These are phyloP conservation scores for Allygus modestus DNA, from an alignment of 2,888 invertebrate species.

Conservation along the genomic window DNA sequence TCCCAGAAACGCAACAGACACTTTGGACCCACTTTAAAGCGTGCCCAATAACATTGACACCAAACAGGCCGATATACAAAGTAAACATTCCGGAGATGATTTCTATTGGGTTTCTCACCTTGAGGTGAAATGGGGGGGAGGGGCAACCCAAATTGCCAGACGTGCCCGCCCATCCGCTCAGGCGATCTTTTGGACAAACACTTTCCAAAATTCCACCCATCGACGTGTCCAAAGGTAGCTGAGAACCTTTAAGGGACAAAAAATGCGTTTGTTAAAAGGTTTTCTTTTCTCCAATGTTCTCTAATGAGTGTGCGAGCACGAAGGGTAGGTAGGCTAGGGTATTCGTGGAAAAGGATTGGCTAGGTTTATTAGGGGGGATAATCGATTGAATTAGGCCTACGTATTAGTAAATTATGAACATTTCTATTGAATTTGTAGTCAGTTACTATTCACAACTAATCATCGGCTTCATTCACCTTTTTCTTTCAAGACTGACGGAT, in stretches of 20 bases:
- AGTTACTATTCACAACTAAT: too few species aligned
- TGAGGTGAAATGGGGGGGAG: not conserved
- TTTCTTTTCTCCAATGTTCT: not conserved
- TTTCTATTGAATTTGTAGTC: too few species aligned
- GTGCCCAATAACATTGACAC: not conserved
- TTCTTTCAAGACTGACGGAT: too few species aligned
- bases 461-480: too few species aligned
- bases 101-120: not conserved
- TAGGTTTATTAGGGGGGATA: too few species aligned
- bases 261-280: not conserved
- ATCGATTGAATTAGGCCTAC: too few species aligned
- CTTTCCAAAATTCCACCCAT: not conserved
- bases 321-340: not conserved
- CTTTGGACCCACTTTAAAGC: too few species aligned
- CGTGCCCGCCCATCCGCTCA: not conserved
- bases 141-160: not conserved
- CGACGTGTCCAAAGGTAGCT: not conserved
- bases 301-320: not conserved
- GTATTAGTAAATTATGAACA: too few species aligned
- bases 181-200: conserved; percentile 4
- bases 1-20: too few species aligned
- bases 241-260: not conserved
- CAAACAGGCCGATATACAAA: not conserved
- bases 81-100: not conserved
- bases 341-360: too few species aligned